Evolutionary conservation across 1,140 invertebrate genomes (phyloP).

Genomic region (Orius laevigatus): DNA sequence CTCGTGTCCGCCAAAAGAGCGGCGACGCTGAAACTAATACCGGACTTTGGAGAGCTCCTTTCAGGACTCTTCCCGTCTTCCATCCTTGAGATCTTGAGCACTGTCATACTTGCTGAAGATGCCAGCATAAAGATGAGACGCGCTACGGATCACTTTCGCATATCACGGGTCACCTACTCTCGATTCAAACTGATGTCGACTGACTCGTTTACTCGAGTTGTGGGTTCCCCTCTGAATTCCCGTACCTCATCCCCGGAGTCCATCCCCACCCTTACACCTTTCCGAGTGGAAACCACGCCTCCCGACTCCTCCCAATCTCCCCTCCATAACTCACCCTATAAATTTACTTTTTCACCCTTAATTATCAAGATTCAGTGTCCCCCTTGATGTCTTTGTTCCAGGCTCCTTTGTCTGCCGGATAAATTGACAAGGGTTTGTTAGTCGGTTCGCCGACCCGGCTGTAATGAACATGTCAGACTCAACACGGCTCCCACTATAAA

Average conservation of each 20-base stretch:
- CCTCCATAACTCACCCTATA: neutral
- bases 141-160: too few relatives aligned
- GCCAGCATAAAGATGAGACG: conserved; percentile 13
- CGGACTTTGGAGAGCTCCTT: conserved; percentile 21
- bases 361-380: conserved; percentile 7
- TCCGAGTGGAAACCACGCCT: neutral
- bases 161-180: too few relatives aligned
- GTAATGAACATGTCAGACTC: too few relatives aligned
- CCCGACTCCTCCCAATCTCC: conserved; percentile 5
- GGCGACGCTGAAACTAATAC: conserved; percentile 34
- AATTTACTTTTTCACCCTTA: conserved; percentile 10
- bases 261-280: neutral
- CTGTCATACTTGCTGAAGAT: conserved; percentile 14
- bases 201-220: too few relatives aligned
- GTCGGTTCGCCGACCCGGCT: neutral
- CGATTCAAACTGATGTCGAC: too few relatives aligned
- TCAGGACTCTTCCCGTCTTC: conserved; percentile 23
- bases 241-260: too few relatives aligned
- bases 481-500: too few relatives aligned
- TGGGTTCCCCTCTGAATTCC: too few relatives aligned
- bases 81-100: conserved; percentile 11
- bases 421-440: conserved; percentile 10
- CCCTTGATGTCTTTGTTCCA: conserved; percentile 12
- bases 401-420: neutral
- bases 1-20: conserved; percentile 29